Base-by-base conservation (phyloP, 1,140 invertebrate species). In the Hyles vespertilio region DNA sequence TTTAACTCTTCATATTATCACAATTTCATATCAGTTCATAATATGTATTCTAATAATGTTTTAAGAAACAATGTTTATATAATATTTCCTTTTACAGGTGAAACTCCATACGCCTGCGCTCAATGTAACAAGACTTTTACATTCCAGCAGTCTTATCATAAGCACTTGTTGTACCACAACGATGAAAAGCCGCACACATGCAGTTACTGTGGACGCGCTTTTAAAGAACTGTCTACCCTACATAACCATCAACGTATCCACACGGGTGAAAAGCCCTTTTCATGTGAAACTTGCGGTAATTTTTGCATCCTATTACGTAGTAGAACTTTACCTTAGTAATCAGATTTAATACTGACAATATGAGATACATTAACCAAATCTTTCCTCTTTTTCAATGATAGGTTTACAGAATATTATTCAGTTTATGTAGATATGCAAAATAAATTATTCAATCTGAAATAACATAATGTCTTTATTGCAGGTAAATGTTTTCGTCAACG, bases 91-190 rank as follows among this genome's bases (percentile, higher is more conserved):
- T 45, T 84, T 87, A 46, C 90, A 92, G 96, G 96, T 54, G 95
- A 97, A 89, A 96, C 95, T 91, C 96, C 96, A 0, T 97, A 96
- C 75, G 92, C 92, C 6, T 98, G 97, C 77, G 91, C 91, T 40
- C 92, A 95, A 74, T 98, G 96, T 80, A 94, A 94, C 53, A 96
- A 97, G 85, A 95, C 94, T 0, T 98, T 98, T 87, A 96, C 95
- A 32, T 96, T 96, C 81, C 95, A 96, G 85, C 96, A 97, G 69
- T 97, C 96, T 2, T 97, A 96, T 79, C 96, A 97, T 79, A 97
- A 96, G 74, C 96, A 98, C 85, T 92, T 96, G 70, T 89, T 95
- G 9, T 96, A 96, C 74, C 94, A 96, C 74, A 96, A 94, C 57
- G 94, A 96, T 73, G 95, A 96, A 65, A 96, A 96, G 72, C 96